These are phyloP conservation scores for Labia minor DNA, from an alignment of 2,888 invertebrate species.

Conservation along the genomic window DNA sequence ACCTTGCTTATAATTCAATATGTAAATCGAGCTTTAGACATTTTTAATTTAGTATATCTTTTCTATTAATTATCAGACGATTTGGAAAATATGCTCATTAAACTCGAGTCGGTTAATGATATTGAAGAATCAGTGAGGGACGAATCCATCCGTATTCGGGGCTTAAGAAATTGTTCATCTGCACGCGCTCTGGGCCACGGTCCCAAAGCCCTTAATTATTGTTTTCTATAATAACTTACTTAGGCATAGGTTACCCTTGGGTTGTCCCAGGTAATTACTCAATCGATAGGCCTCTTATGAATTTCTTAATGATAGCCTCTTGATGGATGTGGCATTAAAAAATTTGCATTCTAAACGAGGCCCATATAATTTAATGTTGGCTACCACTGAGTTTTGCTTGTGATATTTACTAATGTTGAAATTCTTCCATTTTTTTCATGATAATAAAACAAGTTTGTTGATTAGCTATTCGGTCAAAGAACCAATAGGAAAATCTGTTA, in stretches of 20 bases:
- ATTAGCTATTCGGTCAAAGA: neutral
- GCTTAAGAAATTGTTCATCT: neutral
- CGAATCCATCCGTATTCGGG: neutral
- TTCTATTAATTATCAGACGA: neutral
- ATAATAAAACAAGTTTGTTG: neutral
- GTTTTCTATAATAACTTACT: neutral
- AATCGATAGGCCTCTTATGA: neutral
- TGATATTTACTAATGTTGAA: neutral
- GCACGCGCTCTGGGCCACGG: no score
- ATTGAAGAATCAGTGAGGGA: neutral
- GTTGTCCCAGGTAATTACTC: neutral
- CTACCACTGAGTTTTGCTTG: neutral
- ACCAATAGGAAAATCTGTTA: neutral
- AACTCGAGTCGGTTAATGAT: neutral
- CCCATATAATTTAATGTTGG: slow-evolving; percentile 3
- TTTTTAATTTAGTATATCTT: no score
- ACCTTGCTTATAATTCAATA: slow-evolving; percentile 1
- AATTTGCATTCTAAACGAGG: slow-evolving; percentile 5
- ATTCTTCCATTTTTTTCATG: neutral
- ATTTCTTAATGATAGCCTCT: neutral
- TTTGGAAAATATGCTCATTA: neutral
- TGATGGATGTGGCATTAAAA: neutral
- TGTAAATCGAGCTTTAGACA: neutral
- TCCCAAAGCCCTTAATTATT: neutral
- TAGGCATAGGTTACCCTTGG: neutral